Conservation (phyloP, 2,888 invertebrate species). For the Acanthosoma haemorrhoidale region DNA sequence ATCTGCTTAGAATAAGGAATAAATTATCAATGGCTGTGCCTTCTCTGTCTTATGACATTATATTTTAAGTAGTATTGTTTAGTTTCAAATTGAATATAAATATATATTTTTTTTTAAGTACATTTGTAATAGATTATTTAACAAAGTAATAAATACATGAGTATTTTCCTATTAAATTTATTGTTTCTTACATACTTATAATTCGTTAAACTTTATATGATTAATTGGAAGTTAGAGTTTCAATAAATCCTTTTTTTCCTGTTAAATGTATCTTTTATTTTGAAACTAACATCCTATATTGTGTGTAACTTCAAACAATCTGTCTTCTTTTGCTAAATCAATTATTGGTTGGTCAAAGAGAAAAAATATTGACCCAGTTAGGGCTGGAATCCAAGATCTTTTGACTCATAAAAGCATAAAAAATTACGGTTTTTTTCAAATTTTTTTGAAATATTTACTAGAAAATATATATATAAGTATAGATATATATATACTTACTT, state of each 20-base stretch:
- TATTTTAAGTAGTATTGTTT: constrained; percentile 10
- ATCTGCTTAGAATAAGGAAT: neutral
- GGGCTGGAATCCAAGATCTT: too few relatives aligned
- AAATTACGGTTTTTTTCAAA: neutral
- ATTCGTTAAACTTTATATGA: neutral
- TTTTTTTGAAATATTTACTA: too few relatives aligned
- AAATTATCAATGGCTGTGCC: constrained; percentile 18
- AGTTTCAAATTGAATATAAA: constrained; percentile 11
- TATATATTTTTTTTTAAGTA: constrained; percentile 10
- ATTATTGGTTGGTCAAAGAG: too few relatives aligned
- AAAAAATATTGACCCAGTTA: too few relatives aligned
- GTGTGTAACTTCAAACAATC: too few relatives aligned
- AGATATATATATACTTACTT: too few relatives aligned
- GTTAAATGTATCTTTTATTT: neutral
- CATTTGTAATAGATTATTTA: neutral
- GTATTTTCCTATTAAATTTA: neutral
- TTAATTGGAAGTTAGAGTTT: neutral
- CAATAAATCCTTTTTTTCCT: neutral
- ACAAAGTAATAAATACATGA: neutral
- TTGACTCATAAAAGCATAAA: too few relatives aligned
- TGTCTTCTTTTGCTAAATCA: too few relatives aligned
- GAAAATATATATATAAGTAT: too few relatives aligned
- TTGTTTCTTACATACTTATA: neutral
- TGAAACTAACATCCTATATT: too few relatives aligned
- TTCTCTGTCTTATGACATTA: constrained; percentile 17